These are phyloP conservation scores for Macrotrachela quadricornifera DNA, from an alignment of 1,140 invertebrate genomes.

Conservation along the genomic window DNA sequence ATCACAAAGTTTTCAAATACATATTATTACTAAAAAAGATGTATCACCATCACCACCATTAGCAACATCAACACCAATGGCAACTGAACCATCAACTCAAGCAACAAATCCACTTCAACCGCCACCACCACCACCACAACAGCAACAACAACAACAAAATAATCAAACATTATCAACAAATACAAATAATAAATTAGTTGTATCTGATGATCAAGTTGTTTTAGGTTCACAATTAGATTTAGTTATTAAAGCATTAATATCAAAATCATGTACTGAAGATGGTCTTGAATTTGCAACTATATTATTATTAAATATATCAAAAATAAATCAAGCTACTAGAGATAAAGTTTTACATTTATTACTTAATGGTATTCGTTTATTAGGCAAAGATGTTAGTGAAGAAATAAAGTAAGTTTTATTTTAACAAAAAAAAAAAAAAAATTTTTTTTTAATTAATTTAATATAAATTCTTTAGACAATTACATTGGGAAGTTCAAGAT, in stretches of 20 bases:
- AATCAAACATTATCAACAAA: background rate
- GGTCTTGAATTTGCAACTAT: slow-evolving; percentile 59
- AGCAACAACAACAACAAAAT: background rate
- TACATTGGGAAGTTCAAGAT: too few relatives aligned
- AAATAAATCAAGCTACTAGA: slow-evolving; percentile 44
- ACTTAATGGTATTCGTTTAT: slow-evolving; percentile 45
- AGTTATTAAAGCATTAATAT: slow-evolving; percentile 38
- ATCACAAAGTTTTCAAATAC: background rate
- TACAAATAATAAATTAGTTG: slow-evolving; percentile 1
- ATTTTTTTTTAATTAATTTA: too few relatives aligned
- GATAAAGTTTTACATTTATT: slow-evolving; percentile 44
- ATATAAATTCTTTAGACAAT: too few relatives aligned
- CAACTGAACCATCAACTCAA: slow-evolving; percentile 8
- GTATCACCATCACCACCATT: slow-evolving; percentile 2
- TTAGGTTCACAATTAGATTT: slow-evolving; percentile 6
- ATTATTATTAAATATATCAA: slow-evolving; percentile 48
- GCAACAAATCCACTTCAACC: slow-evolving; percentile 11
- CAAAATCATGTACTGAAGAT: slow-evolving; percentile 61
- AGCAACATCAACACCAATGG: background rate
- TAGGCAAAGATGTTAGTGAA: slow-evolving; percentile 46
- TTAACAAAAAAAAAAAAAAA: too few relatives aligned
- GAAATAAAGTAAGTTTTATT: slow-evolving; percentile 39
- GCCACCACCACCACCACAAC: background rate
- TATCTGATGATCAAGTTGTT: slow-evolving; percentile 1
- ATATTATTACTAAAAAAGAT: background rate